A percentile compares a stretch with the other conserved stretches of the same genome.
Evolutionary conservation across 2,113 vertebrate species (phyloP).

Genomic region (Eurypyga helias): DNA sequence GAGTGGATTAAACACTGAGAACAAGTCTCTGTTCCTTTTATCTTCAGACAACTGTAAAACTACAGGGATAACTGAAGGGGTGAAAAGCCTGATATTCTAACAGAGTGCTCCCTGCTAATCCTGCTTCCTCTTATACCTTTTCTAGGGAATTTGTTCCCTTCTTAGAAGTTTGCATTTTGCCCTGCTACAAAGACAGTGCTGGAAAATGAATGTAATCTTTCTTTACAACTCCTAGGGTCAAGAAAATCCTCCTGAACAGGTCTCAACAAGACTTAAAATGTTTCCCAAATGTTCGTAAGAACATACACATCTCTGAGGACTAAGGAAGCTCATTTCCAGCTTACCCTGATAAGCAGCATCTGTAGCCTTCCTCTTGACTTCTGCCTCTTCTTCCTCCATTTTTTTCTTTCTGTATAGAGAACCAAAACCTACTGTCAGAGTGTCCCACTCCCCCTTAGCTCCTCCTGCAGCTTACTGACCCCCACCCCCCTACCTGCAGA

Average conservation of each 20-base stretch:
- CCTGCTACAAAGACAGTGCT: neutral
- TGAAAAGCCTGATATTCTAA: neutral
- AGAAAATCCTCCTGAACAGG: neutral
- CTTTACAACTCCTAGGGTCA: neutral
- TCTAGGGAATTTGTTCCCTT: neutral
- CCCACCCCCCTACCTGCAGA: neutral
- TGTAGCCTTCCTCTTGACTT: conserved; percentile 94
- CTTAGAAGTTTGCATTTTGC: neutral
- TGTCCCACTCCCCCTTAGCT: neutral
- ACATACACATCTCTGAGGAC: neutral
- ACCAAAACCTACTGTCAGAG: neutral
- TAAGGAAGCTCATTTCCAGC: neutral
- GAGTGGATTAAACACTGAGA: neutral
- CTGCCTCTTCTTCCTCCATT: conserved; percentile 95
- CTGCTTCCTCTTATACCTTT: neutral
- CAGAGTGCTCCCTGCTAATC: neutral
- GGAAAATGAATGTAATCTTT: neutral
- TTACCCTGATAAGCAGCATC: conserved; percentile 95
- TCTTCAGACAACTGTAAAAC: neutral
- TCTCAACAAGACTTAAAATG: neutral
- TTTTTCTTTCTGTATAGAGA: conserved; percentile 88
- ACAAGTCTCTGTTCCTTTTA: neutral
- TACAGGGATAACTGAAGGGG: neutral
- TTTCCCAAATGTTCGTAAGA: neutral
- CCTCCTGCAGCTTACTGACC: neutral